Evolutionary conservation across 2,113 vertebrate species (phyloP).

Genomic region (Geococcyx californianus): DNA sequence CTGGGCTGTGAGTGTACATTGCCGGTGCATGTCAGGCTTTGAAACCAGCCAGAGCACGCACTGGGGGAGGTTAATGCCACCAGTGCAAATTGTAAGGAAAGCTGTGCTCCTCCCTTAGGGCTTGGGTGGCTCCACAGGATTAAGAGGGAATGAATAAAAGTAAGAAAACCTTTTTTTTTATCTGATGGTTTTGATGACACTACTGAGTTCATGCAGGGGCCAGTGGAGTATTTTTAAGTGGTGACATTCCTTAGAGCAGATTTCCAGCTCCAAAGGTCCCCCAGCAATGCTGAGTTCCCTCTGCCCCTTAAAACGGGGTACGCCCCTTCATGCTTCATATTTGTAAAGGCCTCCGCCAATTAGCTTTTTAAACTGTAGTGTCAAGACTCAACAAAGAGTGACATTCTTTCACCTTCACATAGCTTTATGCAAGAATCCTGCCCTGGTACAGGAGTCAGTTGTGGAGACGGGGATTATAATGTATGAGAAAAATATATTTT

Average conservation of each 20-base stretch:
- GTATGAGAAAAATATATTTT: background rate
- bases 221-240: constrained; percentile 21
- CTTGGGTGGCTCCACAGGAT: accelerated
- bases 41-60: accelerated
- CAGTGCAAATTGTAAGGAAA: accelerated
- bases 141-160: background rate
- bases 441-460: background rate
- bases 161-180: background rate
- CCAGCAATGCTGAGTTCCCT: background rate
- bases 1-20: too few relatives aligned
- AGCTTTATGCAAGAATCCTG: background rate
- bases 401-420: background rate
- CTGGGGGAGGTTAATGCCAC: too few relatives aligned
- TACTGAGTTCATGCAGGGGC: background rate
- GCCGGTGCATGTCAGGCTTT: too few relatives aligned
- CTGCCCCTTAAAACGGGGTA: background rate
- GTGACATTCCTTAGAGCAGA: background rate
- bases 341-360: background rate
- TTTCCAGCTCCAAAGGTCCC: background rate
- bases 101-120: background rate
- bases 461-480: background rate
- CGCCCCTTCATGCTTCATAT: background rate
- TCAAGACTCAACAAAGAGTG: background rate
- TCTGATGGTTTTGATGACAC: background rate
- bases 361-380: background rate